Percentiles rank a stretch among this genome's conserved stretches.
These are phyloP conservation scores for Argyresthia goedartella DNA, from an alignment of 2,888 invertebrate genomes.

Conservation along the genomic window DNA sequence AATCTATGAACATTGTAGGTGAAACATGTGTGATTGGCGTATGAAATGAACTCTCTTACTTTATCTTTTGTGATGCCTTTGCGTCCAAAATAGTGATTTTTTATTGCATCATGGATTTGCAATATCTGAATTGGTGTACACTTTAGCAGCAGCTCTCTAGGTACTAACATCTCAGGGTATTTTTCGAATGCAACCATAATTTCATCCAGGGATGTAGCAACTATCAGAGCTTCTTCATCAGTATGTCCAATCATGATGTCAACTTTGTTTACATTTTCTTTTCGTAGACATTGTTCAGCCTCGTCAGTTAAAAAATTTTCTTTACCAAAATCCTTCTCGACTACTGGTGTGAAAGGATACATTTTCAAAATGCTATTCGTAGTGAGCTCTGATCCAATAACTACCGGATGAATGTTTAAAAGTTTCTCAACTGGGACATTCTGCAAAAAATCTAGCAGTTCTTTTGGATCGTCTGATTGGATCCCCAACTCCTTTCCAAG, in stretches of 20 bases:
- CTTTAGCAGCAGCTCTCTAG: conserved; percentile 11
- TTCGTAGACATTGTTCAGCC: conserved; percentile 15
- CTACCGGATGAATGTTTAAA: conserved; percentile 11
- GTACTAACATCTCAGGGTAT: conserved; percentile 20
- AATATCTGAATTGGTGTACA: conserved; percentile 15
- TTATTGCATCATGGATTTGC: conserved; percentile 17
- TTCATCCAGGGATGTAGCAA: not conserved
- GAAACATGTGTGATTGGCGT: conserved; percentile 16
- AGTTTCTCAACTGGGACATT: conserved; percentile 19
- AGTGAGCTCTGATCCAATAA: conserved; percentile 8
- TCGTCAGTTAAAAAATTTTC: conserved; percentile 19
- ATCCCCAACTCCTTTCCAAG: conserved; percentile 21
- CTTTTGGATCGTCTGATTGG: conserved; percentile 18
- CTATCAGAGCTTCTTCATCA: conserved; percentile 68
- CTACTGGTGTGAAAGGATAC: conserved; percentile 19
- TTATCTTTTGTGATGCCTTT: conserved; percentile 14
- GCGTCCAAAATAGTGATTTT: conserved; percentile 19
- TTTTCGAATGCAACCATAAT: conserved; percentile 14
- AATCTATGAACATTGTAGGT: conserved; percentile 20
- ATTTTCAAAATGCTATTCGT: conserved; percentile 11
- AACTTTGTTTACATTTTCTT: conserved; percentile 45
- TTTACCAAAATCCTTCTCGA: conserved; percentile 22
- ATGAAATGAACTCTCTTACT: conserved; percentile 18
- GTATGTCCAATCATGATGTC: conserved; percentile 78
- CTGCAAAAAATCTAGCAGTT: conserved; percentile 24